Conservation (phyloP, 2,888 invertebrate genomes). For the Mantis religiosa region DNA sequence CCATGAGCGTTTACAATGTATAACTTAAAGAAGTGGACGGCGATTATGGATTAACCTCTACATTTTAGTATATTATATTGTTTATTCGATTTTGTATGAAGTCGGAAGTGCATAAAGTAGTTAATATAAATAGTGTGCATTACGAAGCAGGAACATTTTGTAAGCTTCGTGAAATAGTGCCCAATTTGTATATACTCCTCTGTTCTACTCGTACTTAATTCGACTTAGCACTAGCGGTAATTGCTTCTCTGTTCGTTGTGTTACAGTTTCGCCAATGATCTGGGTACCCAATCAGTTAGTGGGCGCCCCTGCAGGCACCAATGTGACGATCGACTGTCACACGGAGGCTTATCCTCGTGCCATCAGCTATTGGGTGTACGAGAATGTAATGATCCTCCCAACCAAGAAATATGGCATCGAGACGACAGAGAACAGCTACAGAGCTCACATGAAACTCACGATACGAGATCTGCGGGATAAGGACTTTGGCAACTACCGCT, state of each 20-base stretch:
- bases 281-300: constrained; percentile 93
- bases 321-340: constrained; percentile 89
- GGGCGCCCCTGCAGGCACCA: constrained; percentile 84
- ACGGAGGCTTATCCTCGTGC: constrained; percentile 89
- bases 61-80: too few relatives aligned
- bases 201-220: too few relatives aligned
- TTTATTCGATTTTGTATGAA: too few relatives aligned
- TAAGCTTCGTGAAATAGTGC: too few relatives aligned
- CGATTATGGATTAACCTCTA: too few relatives aligned
- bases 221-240: neutral
- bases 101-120: too few relatives aligned
- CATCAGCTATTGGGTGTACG: constrained; percentile 90
- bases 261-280: constrained; percentile 86
- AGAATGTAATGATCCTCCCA: constrained; percentile 83
- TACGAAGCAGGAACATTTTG: too few relatives aligned
- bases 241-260: constrained; percentile 30
- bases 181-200: too few relatives aligned
- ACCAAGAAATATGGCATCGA: constrained; percentile 84
- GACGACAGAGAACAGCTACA: constrained; percentile 80
- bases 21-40: too few relatives aligned
- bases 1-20: too few relatives aligned
- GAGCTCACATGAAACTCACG: constrained; percentile 84
- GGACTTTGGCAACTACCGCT: constrained; percentile 88
- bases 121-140: too few relatives aligned
- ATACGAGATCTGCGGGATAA: constrained; percentile 76